Base-by-base conservation (phyloP, 2,888 invertebrate genomes). In the Microctonus hyperodae region DNA sequence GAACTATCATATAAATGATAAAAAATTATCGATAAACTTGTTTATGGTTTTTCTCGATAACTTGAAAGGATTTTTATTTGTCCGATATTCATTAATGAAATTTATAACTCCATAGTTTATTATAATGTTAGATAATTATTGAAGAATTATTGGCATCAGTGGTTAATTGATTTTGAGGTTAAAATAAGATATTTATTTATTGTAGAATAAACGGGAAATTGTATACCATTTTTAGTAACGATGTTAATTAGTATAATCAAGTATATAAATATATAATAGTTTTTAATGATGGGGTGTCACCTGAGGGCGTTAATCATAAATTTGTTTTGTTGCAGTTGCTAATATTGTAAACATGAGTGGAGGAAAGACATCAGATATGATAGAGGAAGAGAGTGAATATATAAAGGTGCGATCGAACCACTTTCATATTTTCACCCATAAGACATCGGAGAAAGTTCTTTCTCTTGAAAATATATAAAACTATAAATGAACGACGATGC, bases 361-460 rank as follows among this genome's bases (percentile, higher is more conserved):
- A 55, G 48, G 40, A 61, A 61, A 53, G 37, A 67, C 55, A n/a
- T n/a, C n/a, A 55, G 44, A 57, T 65, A 66, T 55, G 69, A 65
- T 61, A 70, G 55, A 66, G 58, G 75, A 74, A 76, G 78, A 75
- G 76, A 72, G 73, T n/a, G n/a, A n/a, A n/a, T 77, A 76, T 77
- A 76, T 72, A 71, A 77, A 74, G 40, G 75, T 71, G 74, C 69
- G 72, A 68, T 72, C 74, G 79, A 81, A 83, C 81, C 80, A 83
- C 83, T 83, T 83, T 83, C 83, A 83, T 83, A 83, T 83, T 83
- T 83, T 83, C 83, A 82, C 83, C 76, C 78, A 78, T 69, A 74
- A 71, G 76, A 76, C 74, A 69, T 73, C 75, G 73, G 83, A 83
- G 83, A 83, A 83, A 83, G 83, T 83, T 75, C 72, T 73, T 66